Percentiles rank a stretch among this genome's conserved stretches.
Evolutionary conservation across 2,888 invertebrate species (phyloP).

Genomic region (Caenorhabditis drosophilae): DNA sequence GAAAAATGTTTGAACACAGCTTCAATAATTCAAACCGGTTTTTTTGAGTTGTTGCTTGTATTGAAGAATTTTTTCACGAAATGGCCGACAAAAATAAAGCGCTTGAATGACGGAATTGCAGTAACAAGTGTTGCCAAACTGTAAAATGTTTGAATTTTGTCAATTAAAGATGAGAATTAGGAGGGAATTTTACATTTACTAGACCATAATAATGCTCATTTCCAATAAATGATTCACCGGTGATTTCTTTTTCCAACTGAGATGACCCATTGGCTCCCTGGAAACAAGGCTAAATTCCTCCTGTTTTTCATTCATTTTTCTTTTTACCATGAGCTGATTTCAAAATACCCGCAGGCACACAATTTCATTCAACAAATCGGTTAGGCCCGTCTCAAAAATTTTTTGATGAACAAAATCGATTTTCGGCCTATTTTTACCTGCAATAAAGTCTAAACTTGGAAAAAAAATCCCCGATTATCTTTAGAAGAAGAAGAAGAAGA

Average conservation of each 20-base stretch:
- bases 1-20: not conserved
- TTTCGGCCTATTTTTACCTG: too few species aligned
- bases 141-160: constrained; percentile 46
- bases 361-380: too few species aligned
- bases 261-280: constrained; percentile 99
- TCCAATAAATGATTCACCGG: constrained; percentile 94
- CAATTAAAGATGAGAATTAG: not conserved
- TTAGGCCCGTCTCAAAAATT: too few species aligned
- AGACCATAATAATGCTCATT: constrained; percentile 99
- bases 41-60: constrained; percentile 78
- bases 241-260: constrained; percentile 98
- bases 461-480: too few species aligned
- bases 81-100: constrained; percentile 97
- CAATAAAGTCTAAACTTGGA: too few species aligned
- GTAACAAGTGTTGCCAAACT: constrained; percentile 99
- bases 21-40: constrained; percentile 38
- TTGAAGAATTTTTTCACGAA: constrained; percentile 95
- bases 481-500: too few species aligned
- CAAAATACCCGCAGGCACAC: not conserved
- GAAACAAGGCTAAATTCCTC: not conserved
- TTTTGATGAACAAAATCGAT: too few species aligned
- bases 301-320: not conserved
- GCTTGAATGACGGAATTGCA: constrained; percentile 99
- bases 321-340: not conserved
- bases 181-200: constrained; percentile 83